Conservation (phyloP, 2,113 vertebrate genomes). For the Passer montanus region DNA sequence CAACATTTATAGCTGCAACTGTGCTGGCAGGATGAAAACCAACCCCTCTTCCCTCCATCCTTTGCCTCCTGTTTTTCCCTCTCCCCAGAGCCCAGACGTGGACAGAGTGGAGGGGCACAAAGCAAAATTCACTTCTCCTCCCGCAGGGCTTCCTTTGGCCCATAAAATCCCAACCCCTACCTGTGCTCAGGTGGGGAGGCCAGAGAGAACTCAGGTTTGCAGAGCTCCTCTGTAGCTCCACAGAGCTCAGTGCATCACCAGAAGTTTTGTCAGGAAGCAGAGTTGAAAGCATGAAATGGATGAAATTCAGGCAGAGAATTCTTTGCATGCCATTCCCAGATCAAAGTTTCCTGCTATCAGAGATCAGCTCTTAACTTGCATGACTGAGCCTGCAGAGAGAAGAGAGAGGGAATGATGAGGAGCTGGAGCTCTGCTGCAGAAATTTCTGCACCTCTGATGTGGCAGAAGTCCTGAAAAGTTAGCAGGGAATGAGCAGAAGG, state of each 20-base stretch:
- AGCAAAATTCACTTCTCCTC: neutral
- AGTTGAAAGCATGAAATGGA: neutral
- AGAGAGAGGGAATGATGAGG: neutral
- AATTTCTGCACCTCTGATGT: neutral
- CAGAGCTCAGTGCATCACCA: neutral
- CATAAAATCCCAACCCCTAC: neutral
- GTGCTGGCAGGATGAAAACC: neutral
- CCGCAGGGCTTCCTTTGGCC: neutral
- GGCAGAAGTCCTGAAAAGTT: neutral
- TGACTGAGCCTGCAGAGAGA: neutral
- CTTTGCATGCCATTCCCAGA: neutral
- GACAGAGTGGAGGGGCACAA: neutral
- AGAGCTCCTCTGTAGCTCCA: neutral
- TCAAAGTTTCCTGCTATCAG: slow-evolving; percentile 23
- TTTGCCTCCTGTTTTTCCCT: neutral
- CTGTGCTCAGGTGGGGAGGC: neutral
- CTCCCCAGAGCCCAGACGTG: neutral
- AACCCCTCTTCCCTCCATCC: neutral
- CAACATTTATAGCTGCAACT: neutral
- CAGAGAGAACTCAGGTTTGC: neutral
- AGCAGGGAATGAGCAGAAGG: neutral
- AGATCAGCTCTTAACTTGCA: neutral
- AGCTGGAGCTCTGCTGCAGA: neutral
- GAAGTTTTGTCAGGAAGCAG: neutral
- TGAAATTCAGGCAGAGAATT: neutral